Evolutionary conservation across 2,888 invertebrate species (phyloP).

Genomic region (Heliconius hortense): DNA sequence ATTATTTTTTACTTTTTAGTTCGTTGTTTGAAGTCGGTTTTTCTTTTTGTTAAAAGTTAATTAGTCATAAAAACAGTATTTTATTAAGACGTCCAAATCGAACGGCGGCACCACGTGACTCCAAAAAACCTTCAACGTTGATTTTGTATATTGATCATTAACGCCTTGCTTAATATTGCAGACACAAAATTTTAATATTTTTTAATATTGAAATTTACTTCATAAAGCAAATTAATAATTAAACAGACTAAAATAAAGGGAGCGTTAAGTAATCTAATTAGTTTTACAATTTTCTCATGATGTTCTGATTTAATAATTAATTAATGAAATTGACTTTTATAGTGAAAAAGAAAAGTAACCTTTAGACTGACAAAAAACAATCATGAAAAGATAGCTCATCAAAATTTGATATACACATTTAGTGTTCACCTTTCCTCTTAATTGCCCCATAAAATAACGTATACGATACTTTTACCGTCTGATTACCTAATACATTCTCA

Average conservation of each 20-base stretch:
- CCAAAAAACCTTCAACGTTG: neutral
- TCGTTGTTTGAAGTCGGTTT: no score
- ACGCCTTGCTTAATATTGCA: neutral
- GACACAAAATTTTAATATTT: neutral
- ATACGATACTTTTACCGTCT: slow-evolving; percentile 45
- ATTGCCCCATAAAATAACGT: slow-evolving; percentile 43
- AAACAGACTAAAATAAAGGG: slow-evolving; percentile 8
- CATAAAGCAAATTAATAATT: slow-evolving; percentile 4
- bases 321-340: neutral
- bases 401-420: slow-evolving; percentile 14
- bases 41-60: no score
- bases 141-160: neutral
- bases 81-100: neutral
- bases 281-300: slow-evolving; percentile 14
- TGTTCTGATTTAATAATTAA: slow-evolving; percentile 6
- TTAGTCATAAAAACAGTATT: neutral
- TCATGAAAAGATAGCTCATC: slow-evolving; percentile 1
- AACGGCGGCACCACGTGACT: neutral
- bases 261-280: slow-evolving; percentile 19
- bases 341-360: neutral
- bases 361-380: neutral
- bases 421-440: neutral
- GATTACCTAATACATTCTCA: slow-evolving; percentile 56
- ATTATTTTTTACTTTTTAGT: no score
- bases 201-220: neutral